phyloP scores from a whole-genome alignment of 2,888 invertebrate genomes.

The Rhamnusium bicolor region DNA sequence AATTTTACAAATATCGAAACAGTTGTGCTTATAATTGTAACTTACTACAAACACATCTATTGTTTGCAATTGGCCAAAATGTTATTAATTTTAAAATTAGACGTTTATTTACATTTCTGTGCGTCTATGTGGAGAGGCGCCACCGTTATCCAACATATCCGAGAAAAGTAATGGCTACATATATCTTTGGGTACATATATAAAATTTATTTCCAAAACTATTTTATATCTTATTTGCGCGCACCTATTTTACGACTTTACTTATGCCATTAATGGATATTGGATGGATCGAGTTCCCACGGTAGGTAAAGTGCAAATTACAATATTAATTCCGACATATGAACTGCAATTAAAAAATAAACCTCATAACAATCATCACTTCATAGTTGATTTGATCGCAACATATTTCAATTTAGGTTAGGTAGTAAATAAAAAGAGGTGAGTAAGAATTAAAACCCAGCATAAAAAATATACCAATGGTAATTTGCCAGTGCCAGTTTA shows the following conservation, averaged over 20 bases:
- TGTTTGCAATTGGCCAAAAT: too few species aligned
- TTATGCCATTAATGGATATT: slow-evolving; percentile 18
- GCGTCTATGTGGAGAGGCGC: not conserved
- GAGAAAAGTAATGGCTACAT: slow-evolving; percentile 9
- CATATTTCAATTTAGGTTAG: too few species aligned
- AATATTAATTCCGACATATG: not conserved
- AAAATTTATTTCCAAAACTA: slow-evolving; percentile 27
- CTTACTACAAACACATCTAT: too few species aligned
- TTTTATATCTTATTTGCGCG: slow-evolving; percentile 27
- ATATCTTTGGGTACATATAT: slow-evolving; percentile 13
- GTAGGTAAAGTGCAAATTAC: not conserved
- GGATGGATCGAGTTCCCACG: not conserved
- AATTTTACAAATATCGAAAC: too few species aligned
- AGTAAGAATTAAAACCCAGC: too few species aligned
- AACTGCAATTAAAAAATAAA: not conserved
- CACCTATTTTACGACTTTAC: slow-evolving; percentile 22
- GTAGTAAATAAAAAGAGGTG: too few species aligned
- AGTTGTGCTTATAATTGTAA: too few species aligned
- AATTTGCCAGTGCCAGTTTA: too few species aligned
- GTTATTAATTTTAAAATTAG: not conserved
- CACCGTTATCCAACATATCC: slow-evolving; percentile 4
- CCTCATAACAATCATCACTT: too few species aligned
- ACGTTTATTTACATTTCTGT: not conserved
- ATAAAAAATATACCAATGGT: too few species aligned
- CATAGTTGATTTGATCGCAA: too few species aligned